These are phyloP conservation scores for Acanthosepion lycidas DNA, from an alignment of 2,888 invertebrate genomes.

Conservation along the genomic window DNA sequence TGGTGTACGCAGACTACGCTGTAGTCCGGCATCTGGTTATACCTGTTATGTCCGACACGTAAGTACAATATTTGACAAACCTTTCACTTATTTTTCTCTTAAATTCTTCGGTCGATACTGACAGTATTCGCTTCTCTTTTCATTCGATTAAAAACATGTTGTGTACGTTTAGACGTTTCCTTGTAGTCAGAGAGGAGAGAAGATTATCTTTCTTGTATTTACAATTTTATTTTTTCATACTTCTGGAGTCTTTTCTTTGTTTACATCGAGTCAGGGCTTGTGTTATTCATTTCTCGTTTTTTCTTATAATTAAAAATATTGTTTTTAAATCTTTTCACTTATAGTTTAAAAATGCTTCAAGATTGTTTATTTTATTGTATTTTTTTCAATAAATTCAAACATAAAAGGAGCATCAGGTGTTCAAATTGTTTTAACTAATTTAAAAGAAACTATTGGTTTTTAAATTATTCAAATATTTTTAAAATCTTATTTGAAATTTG, in stretches of 20 bases:
- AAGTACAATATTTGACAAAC: conserved; percentile 56
- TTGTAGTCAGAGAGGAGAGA: not conserved
- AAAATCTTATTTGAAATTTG: not conserved
- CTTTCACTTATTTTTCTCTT: conserved; percentile 37
- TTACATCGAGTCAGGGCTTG: not conserved
- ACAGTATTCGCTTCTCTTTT: not conserved
- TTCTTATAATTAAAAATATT: not conserved
- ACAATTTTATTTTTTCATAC: not conserved
- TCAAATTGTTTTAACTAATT: not conserved
- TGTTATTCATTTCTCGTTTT: not conserved
- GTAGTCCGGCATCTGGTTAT: conserved; percentile 87
- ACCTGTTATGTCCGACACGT: conserved; percentile 88
- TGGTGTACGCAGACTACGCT: conserved; percentile 91
- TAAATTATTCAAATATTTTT: not conserved
- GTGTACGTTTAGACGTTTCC: not conserved
- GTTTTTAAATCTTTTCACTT: not conserved
- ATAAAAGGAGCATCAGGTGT: not conserved
- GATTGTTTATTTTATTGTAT: too few relatives aligned
- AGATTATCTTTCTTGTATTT: not conserved
- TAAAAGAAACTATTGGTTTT: not conserved
- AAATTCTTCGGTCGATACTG: not conserved
- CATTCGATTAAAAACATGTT: not conserved
- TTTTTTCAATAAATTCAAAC: not conserved
- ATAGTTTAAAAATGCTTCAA: not conserved
- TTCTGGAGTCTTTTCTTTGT: not conserved